Percentiles rank a stretch among this genome's conserved stretches.
Conservation (phyloP, 2,113 vertebrate genomes). For the Lagenorhynchus albirostris region DNA sequence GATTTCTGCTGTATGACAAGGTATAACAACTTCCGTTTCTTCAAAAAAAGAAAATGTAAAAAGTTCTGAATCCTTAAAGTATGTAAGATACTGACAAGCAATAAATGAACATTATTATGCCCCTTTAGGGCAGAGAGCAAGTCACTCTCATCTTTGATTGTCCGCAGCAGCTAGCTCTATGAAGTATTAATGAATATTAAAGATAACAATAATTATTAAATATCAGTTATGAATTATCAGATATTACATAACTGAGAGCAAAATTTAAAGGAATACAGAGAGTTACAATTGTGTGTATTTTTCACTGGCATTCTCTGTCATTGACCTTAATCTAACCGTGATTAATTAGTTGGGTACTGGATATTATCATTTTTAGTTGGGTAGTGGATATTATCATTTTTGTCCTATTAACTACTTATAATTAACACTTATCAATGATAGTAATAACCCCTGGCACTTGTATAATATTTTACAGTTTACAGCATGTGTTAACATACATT, state of each 20-base stretch:
- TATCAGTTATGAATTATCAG: background rate
- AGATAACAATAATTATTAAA: background rate
- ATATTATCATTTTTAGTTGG: background rate
- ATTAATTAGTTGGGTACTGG: too few relatives aligned
- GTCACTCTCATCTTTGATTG: background rate
- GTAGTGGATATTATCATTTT: background rate
- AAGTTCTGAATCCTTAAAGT: background rate
- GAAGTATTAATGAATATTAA: background rate
- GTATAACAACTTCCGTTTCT: background rate
- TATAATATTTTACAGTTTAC: background rate
- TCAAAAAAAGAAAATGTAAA: background rate
- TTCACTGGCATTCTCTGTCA: background rate
- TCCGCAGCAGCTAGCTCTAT: background rate
- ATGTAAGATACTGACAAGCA: background rate
- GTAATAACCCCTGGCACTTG: background rate
- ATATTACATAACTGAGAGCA: background rate
- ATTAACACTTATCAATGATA: background rate
- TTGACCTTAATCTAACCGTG: background rate
- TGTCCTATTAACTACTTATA: conserved; percentile 7
- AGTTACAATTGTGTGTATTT: background rate
- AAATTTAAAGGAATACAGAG: background rate
- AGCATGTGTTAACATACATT: background rate
- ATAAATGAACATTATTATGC: background rate
- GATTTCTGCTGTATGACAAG: background rate
- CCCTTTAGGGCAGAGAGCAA: background rate